Conservation (phyloP, 1,140 invertebrate species). For the Antheraea mylitta region DNA sequence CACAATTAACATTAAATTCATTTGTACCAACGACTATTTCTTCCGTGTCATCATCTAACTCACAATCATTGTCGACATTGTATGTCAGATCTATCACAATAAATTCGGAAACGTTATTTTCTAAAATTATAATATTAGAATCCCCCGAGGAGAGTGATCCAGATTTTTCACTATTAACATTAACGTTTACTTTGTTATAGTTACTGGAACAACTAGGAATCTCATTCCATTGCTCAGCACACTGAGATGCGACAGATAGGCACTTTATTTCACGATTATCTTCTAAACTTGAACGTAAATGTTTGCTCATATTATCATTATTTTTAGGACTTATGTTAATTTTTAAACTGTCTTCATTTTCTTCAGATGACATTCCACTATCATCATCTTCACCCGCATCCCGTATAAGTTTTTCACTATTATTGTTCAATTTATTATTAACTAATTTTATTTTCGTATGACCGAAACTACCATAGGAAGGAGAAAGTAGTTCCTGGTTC, state of each 20-base stretch:
- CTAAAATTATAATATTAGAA: constrained; percentile 14
- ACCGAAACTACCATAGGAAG: constrained; percentile 60
- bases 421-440: constrained; percentile 37
- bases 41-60: constrained; percentile 19
- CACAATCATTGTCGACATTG: constrained; percentile 49
- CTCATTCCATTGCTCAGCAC: constrained; percentile 66
- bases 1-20: constrained; percentile 54
- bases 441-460: constrained; percentile 46
- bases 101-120: constrained; percentile 45
- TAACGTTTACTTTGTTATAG: constrained; percentile 55
- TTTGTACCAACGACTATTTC: constrained; percentile 51
- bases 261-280: constrained; percentile 56
- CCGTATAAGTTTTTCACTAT: constrained; percentile 29
- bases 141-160: constrained; percentile 28
- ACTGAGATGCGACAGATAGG: constrained; percentile 61
- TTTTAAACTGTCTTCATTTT: constrained; percentile 62
- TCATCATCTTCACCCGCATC: constrained; percentile 49
- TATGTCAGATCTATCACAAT: constrained; percentile 72
- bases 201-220: constrained; percentile 74
- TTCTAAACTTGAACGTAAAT: constrained; percentile 39
- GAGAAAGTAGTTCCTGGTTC: constrained; percentile 35
- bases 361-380: constrained; percentile 72
- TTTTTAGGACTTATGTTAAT: constrained; percentile 39
- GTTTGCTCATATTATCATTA: constrained; percentile 33
- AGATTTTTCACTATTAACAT: constrained; percentile 29